A percentile compares a stretch with the other conserved stretches of the same genome.
Conservation (phyloP, 2,113 vertebrate species). For the Cepphus grylle region DNA sequence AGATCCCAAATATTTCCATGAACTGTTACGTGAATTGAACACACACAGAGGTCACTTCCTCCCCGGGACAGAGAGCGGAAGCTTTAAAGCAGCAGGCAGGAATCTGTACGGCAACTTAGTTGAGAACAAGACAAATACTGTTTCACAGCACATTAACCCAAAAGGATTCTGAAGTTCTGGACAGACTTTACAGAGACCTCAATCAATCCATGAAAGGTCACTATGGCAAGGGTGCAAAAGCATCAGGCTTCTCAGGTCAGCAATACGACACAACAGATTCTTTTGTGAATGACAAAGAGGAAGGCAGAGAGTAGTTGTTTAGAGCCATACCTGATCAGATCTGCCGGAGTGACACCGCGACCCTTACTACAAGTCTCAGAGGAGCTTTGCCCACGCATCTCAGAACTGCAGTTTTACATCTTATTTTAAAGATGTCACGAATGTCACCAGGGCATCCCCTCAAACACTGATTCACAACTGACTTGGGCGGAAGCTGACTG, state of each 20-base stretch:
- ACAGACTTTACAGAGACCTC: neutral
- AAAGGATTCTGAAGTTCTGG: neutral
- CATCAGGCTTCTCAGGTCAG: neutral
- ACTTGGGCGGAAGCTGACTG: neutral
- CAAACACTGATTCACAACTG: neutral
- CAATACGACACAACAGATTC: neutral
- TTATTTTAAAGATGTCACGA: neutral
- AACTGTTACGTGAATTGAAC: neutral
- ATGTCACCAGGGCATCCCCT: neutral
- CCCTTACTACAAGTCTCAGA: neutral
- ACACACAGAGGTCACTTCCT: neutral
- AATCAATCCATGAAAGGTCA: neutral
- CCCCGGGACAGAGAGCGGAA: neutral
- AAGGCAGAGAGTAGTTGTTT: neutral
- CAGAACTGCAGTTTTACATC: neutral
- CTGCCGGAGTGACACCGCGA: neutral
- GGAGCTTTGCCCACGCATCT: neutral
- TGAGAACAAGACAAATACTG: neutral
- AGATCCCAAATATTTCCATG: neutral
- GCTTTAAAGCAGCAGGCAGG: neutral
- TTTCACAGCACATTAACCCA: neutral
- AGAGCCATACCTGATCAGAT: neutral
- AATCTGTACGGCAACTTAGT: neutral
- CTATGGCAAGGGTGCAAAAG: neutral
- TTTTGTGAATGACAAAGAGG: neutral